These are phyloP conservation scores for Callitettix versicolor DNA, from an alignment of 1,140 invertebrate genomes.

Conservation along the genomic window DNA sequence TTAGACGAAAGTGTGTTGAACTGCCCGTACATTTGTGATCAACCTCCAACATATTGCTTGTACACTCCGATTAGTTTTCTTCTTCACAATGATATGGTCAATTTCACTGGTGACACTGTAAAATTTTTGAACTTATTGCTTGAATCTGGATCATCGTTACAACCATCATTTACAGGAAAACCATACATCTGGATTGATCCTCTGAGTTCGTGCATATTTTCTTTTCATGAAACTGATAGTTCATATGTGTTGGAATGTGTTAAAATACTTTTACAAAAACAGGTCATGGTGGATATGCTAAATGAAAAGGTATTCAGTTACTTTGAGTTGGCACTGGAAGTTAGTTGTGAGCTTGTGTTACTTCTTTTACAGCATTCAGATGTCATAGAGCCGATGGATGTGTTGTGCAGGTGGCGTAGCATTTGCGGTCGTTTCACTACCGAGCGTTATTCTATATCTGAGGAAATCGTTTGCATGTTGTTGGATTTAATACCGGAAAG, in stretches of 20 bases:
- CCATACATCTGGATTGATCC: not conserved
- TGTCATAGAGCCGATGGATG: conserved; percentile 3
- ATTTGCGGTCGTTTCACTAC: too few species aligned
- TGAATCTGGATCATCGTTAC: not conserved
- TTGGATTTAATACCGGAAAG: not conserved
- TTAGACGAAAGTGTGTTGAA: not conserved
- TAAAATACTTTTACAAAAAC: conserved; percentile 20
- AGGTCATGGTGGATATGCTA: conserved; percentile 19
- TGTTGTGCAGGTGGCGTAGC: not conserved
- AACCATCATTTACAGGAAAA: not conserved
- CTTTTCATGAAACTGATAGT: not conserved
- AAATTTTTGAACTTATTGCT: not conserved
- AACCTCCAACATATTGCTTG: not conserved
- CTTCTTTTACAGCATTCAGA: not conserved
- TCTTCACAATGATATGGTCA: not conserved
- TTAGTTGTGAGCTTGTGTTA: not conserved
- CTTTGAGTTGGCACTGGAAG: not conserved
- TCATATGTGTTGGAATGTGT: not conserved
- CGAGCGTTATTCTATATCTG: too few species aligned
- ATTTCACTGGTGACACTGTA: not conserved
- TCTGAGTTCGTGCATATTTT: not conserved
- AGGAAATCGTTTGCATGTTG: not conserved
- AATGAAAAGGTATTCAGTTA: not conserved
- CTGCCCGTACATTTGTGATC: not conserved
- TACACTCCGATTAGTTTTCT: conserved; percentile 3